Evolutionary conservation across 2,888 invertebrate species (phyloP), one percentile per base, ranked within the genome.

Genomic region (Neocrepidodera transversa): DNA sequence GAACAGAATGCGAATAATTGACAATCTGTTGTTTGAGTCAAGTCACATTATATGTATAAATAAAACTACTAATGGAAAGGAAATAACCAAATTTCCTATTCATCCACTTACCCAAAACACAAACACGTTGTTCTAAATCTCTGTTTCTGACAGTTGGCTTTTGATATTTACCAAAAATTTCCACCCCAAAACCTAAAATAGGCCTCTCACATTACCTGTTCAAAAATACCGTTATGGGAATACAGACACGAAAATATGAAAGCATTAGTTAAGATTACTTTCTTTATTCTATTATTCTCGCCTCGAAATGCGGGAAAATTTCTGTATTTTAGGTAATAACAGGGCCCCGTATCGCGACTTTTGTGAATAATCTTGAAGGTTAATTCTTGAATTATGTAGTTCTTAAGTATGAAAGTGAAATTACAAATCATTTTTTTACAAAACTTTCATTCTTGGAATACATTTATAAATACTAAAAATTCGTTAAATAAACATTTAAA

Each of bases 221-320:
- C 11, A 20, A 45, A 45, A 47, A 45, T 23, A 11, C 35, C 45
- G 35, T 43, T 32, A n/a, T 13, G 2, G 35, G 35, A 4, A 2
- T 13, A 35, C 14, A 42, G 42, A n/a, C 42, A 42, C 23, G 42
- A 52, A 58, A 47, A 47, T 49, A 17, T 45, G 49, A 60, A 47
- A 38, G 55, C 35, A 48, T 60, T 60, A 50, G 60, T 55, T 47
- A 55, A 55, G 50, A 60, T 55, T 60, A 60, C 47, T 47, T 51
- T 47, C 60, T 55, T 60, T 35, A 35, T 42, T 40, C 45, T 59
- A 59, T 59, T 54, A 59, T 60, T 50, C 50, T 16, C 40, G 30
- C 43, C 43, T 38, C 18, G 8, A 23, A 30, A 51, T 51, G 47
- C 28, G 51, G 16, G 42, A 26, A 38, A 47, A 18, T 38, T 45